Evolutionary conservation across 1,140 invertebrate species (phyloP), one percentile per base, ranked within the genome.

Genomic region (Polypedilum pembai): DNA sequence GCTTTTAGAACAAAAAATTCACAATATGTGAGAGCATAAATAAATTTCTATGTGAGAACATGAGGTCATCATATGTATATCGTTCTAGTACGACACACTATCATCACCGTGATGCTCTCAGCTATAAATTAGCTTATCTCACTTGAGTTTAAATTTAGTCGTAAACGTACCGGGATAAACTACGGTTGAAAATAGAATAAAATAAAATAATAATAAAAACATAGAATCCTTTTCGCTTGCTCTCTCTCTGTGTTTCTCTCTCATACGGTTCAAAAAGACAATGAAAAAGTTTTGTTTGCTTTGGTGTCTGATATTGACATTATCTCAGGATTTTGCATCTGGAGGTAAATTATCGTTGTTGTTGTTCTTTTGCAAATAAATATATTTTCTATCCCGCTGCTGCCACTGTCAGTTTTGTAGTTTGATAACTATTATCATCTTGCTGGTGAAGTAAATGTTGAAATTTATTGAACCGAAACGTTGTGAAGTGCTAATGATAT

Each of bases 61-160:
- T 56, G n/a, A n/a, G 45, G 45, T 56, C 45, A 56, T 56, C 45
- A 56, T 33, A 5, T 33, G 5, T 33, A 5, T 33, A 33, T 33
- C 24, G 24, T 33, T 33, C 24, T 56, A 56, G 45, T 56, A 56
- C 24, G 24, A 33, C 24, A 33, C 45, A 56, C n/a, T 56, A 56
- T 56, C n/a, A 56, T 56, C 4, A 1, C 24, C 4, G n/a, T 56
- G 8, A 56, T 56, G 45, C n/a, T 56, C 15, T 56, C 45, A 56
- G 45, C 45, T 56, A 56, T 56, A 56, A 56, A 56, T 56, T n/a
- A 56, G n/a, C 45, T 56, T 15, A 56, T 56, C 45, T 56, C 45
- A n/a, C 7, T 33, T 0, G 45, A n/a, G 45, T n/a, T 56, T 56
- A n/a, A 56, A 56, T 56, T 56, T 15, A 56, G 45, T 56, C n/a